Conservation (phyloP, 2,113 vertebrate genomes). For the cattle (Bos taurus) region ARS-UCD2.0 NC_037337.1:67134001-67134500, state of each 20-base stretch:
- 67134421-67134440: neutral
- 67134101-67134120: neutral
- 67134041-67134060: neutral
- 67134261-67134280: neutral
- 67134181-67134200: neutral
- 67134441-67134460: neutral
- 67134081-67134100: neutral
- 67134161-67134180: neutral
- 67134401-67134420: neutral
- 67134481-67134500: neutral
- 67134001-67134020: neutral
- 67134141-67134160: neutral
- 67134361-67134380: neutral
- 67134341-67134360: neutral
- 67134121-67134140: neutral
- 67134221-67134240: neutral
- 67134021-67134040: no score
- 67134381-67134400: neutral
- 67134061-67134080: neutral
- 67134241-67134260: no score
- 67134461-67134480: neutral
- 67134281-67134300: neutral
- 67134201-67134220: neutral
- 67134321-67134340: fast-evolving
- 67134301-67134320: neutral